Evolutionary conservation across 2,888 invertebrate genomes (phyloP), one percentile per base, ranked within the genome.

Genomic region (Cheilosia impressa): DNA sequence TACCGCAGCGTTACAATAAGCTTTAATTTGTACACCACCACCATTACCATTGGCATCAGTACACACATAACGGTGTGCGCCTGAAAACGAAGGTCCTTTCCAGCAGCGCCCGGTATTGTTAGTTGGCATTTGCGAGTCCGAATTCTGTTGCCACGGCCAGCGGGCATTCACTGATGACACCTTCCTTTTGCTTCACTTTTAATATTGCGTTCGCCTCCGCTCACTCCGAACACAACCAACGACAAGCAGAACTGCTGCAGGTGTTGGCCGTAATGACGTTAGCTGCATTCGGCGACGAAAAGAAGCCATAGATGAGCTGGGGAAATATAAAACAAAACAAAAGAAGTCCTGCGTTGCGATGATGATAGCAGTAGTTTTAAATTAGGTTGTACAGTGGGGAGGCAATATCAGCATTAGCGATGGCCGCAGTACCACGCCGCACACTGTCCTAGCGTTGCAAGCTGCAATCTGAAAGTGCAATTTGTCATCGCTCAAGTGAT

Each of bases 221-320:
- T 45, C 53, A 58, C 43, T 4, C 34, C 10, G 19, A 34, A 60
- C 66, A 17, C 50, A 34, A 38, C 17, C 13, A 38, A 45, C 66
- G 66, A 50, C 34, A 68, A 78, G 34, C 71, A 63, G 34, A 79
- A 79, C n/a, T 66, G 71, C 85, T 81, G 80, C 85, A 81, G 85
- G 85, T 85, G 80, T 81, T 81, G 62, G 80, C 55, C 81, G 57
- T 81, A 85, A 85, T 85, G 85, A 81, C 81, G 76, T 76, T 76
- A 77, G 71, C 81, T 72, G 78, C 55, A 77, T 77, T 77, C 68
- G 66, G 57, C 62, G 81, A 76, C 66, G 76, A 77, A 76, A 76
- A 69, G 57, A 41, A 50, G 15, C 43, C 55, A 38, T 43, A 41
- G 66, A 53, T 60, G 75, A 50, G 45, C 41, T 47, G 17, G 75